phyloP scores from a whole-genome alignment of 2,888 invertebrate genomes.

The Coelopa pilipes region DNA sequence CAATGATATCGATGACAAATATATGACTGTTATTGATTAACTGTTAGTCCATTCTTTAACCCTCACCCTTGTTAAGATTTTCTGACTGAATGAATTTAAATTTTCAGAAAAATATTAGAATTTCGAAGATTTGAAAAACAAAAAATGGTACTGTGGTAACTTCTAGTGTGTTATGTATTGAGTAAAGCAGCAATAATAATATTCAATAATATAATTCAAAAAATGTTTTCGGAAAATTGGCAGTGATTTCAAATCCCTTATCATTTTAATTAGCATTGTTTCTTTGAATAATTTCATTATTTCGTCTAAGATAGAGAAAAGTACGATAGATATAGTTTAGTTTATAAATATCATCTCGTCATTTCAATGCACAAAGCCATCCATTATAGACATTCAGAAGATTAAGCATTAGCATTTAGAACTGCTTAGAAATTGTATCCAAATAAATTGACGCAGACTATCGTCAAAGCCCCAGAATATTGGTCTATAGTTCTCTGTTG shows the following conservation, averaged over 20 bases:
- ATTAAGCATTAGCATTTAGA: neutral
- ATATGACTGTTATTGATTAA: slow-evolving; percentile 37
- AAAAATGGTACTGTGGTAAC: neutral
- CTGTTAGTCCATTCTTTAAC: slow-evolving; percentile 12
- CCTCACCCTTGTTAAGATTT: slow-evolving; percentile 8
- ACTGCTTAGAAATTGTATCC: slow-evolving; percentile 7
- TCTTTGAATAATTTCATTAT: too few relatives aligned
- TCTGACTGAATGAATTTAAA: neutral
- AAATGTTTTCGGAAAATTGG: too few relatives aligned
- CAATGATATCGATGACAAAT: slow-evolving; percentile 31
- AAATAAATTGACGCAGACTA: too few relatives aligned
- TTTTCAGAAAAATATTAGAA: neutral
- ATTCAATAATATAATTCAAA: too few relatives aligned
- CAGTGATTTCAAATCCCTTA: too few relatives aligned
- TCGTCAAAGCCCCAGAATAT: too few relatives aligned
- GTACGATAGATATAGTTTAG: too few relatives aligned
- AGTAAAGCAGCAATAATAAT: too few relatives aligned
- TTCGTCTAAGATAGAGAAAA: too few relatives aligned
- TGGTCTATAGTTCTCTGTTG: too few relatives aligned
- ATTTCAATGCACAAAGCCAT: slow-evolving; percentile 16
- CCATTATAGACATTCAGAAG: slow-evolving; percentile 9
- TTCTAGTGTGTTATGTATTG: neutral
- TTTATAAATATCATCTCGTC: neutral
- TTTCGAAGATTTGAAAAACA: neutral
- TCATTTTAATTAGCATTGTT: too few relatives aligned